A percentile compares a stretch with the other conserved stretches of the same genome.
Conservation (phyloP, 2,113 vertebrate genomes). For the Rhinogobius similis region DNA sequence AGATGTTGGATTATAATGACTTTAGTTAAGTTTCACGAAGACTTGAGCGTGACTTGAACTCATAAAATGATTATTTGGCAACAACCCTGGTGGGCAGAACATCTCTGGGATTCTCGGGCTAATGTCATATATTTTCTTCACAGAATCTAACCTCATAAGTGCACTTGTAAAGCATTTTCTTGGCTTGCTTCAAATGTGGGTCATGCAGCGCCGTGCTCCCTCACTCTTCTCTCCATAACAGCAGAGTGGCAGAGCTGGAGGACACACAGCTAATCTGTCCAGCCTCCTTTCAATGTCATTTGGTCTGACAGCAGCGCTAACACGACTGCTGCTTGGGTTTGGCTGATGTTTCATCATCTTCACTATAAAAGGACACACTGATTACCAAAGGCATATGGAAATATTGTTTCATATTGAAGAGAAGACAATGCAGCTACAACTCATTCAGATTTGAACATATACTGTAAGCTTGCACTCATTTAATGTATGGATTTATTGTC, state of each 20-base stretch:
- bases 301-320: constrained; percentile 3
- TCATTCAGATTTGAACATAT: not conserved
- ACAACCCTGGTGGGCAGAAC: not conserved
- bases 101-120: too few relatives aligned
- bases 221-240: not conserved
- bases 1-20: too few relatives aligned
- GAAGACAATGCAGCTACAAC: not conserved
- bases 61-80: not conserved
- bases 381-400: not conserved
- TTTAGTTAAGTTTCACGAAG: too few relatives aligned
- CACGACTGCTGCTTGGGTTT: not conserved
- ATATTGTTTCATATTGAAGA: not conserved
- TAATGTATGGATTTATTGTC: too few relatives aligned
- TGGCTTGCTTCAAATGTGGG: not conserved
- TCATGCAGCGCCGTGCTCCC: not conserved
- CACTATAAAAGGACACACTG: constrained; percentile 24
- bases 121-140: too few relatives aligned
- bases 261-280: not conserved
- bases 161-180: not conserved
- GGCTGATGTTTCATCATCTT: not conserved
- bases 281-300: constrained; percentile 3
- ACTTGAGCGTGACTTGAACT: not conserved
- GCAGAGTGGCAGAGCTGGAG: not conserved
- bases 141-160: too few relatives aligned
- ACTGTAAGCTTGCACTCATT: too few relatives aligned